Conservation (phyloP, 2,113 vertebrate genomes). For the Furnarius figulus region DNA sequence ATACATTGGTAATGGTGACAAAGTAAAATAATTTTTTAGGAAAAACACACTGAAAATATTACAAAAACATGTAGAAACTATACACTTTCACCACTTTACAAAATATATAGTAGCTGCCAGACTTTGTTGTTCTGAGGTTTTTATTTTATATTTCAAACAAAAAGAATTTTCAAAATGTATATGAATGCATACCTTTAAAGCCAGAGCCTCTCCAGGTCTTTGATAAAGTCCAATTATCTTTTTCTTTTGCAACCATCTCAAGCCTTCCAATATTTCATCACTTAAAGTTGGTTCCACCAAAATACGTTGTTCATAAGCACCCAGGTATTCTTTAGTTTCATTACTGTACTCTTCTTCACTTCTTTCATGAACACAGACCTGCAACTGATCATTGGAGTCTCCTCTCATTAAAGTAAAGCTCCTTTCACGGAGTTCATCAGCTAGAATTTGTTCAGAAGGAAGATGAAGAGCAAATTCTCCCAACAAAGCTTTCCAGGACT, state of each 20-base stretch:
- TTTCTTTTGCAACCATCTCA: conserved; percentile 95
- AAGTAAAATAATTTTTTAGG: not conserved
- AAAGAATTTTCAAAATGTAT: not conserved
- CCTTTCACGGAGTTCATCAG: conserved; percentile 57
- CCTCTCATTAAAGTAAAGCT: conserved; percentile 79
- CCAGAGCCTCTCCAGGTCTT: conserved; percentile 64
- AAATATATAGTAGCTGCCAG: not conserved
- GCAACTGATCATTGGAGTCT: conserved; percentile 71
- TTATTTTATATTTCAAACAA: not conserved
- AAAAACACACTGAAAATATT: not conserved
- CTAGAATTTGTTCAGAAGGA: conserved; percentile 58
- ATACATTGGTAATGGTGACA: not conserved
- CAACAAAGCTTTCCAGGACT: conserved; percentile 84
- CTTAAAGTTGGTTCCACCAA: conserved; percentile 77
- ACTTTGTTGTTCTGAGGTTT: not conserved
- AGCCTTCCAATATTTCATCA: conserved; percentile 82
- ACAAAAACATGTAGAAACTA: not conserved
- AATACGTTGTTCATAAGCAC: conserved; percentile 44
- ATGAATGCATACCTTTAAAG: conserved; percentile 80
- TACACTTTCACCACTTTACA: not conserved
- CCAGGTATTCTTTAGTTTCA: conserved; percentile 34
- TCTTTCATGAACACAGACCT: conserved; percentile 74
- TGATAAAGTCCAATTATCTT: conserved; percentile 87
- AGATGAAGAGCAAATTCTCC: conserved; percentile 83
- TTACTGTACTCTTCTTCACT: conserved; percentile 37